These are phyloP conservation scores for Oreochromis tanganicae DNA, from an alignment of 2,113 vertebrate genomes.

Conservation along the genomic window DNA sequence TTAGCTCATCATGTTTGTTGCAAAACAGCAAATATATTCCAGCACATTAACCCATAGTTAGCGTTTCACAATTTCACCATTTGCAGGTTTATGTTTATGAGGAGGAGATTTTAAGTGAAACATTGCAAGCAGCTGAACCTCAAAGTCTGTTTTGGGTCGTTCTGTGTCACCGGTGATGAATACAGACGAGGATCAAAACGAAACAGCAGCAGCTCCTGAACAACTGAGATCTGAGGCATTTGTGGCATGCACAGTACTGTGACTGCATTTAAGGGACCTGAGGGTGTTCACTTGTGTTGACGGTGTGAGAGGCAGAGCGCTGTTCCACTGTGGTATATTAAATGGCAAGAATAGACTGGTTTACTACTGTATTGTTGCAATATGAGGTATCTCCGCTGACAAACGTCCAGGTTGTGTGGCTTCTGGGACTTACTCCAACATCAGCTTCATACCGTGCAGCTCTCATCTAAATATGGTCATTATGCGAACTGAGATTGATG, in stretches of 20 bases:
- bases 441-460: not conserved
- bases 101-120: not conserved
- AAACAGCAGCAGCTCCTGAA: not conserved
- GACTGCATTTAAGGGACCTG: not conserved
- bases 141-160: not conserved
- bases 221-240: slow-evolving; percentile 11
- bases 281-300: not conserved
- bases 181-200: not conserved
- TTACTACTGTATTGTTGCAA: not conserved
- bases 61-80: not conserved
- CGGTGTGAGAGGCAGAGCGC: not conserved
- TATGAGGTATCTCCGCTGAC: not conserved
- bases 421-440: not conserved
- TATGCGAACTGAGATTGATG: slow-evolving; percentile 28
- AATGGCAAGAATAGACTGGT: slow-evolving; percentile 8
- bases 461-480: slow-evolving; percentile 64
- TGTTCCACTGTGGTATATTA: not conserved
- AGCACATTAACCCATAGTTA: not conserved
- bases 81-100: not conserved
- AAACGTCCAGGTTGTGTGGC: not conserved
- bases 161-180: not conserved
- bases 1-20: slow-evolving; percentile 3
- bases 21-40: slow-evolving; percentile 2
- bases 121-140: not conserved
- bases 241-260: not conserved